A percentile compares a stretch with the other conserved stretches of the same genome.
phyloP scores from a whole-genome alignment of 1,140 invertebrate genomes.

The Penaeus vannamei region DNA sequence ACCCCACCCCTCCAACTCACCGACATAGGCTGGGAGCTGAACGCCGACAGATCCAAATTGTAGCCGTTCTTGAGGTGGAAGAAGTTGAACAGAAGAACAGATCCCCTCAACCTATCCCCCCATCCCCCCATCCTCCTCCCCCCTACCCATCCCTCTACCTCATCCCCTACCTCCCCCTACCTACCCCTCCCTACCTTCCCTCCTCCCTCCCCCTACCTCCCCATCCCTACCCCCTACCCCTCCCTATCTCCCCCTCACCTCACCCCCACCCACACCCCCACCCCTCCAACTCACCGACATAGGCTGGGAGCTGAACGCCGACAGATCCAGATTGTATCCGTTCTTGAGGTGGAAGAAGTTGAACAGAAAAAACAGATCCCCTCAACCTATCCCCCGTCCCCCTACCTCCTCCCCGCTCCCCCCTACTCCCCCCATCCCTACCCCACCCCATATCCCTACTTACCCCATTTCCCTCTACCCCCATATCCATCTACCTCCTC shows the following conservation, averaged over 20 bases:
- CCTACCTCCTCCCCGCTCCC: too few relatives aligned
- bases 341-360: constrained; percentile 32
- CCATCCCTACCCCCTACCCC: too few relatives aligned
- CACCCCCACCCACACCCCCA: neutral
- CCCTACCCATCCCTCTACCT: neutral
- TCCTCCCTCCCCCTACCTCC: too few relatives aligned
- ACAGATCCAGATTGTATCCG: constrained; percentile 20
- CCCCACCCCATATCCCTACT: too few relatives aligned
- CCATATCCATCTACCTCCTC: too few relatives aligned
- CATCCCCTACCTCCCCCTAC: neutral
- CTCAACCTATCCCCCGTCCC: too few relatives aligned
- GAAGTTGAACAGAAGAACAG: constrained; percentile 44
- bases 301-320: constrained; percentile 68
- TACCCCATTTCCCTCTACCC: too few relatives aligned
- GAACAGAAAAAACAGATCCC: too few relatives aligned
- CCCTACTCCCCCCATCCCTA: too few relatives aligned
- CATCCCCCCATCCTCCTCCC: too few relatives aligned
- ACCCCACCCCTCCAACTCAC: constrained; percentile 59
- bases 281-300: constrained; percentile 55
- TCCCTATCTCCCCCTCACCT: neutral
- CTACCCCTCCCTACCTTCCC: too few relatives aligned
- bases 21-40: constrained; percentile 69
- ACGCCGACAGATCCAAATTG: constrained; percentile 19
- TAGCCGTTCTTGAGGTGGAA: constrained; percentile 21
- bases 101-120: too few relatives aligned